phyloP scores from a whole-genome alignment of 2,113 vertebrate species.

The Isichthys henryi region DNA sequence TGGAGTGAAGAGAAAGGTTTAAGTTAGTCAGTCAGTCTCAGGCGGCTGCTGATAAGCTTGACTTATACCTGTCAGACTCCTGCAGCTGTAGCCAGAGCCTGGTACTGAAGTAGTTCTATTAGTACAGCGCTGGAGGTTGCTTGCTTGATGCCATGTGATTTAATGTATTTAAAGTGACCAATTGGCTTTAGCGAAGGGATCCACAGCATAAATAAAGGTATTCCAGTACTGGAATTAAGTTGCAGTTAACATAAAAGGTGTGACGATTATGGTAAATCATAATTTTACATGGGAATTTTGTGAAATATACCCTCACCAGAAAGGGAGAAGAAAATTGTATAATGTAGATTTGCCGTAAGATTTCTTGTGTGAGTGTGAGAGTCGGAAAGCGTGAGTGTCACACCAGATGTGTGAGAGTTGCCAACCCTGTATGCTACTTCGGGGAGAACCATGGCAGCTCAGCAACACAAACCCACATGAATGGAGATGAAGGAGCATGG shows the following conservation, averaged over 20 bases:
- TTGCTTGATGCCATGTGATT: neutral
- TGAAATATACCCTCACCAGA: neutral
- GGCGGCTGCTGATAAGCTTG: neutral
- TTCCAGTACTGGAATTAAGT: neutral
- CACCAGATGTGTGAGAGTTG: neutral
- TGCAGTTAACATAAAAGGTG: neutral
- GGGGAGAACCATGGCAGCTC: neutral
- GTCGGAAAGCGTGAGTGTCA: neutral
- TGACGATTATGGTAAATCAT: neutral
- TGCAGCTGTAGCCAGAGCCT: neutral
- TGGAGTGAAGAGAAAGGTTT: conserved; percentile 1
- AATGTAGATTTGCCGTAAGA: neutral
- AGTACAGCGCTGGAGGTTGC: neutral
- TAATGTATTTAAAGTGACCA: neutral
- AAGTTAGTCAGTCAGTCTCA: neutral
- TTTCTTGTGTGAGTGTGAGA: neutral
- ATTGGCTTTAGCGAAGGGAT: neutral
- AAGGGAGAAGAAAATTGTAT: neutral
- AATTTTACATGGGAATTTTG: neutral
- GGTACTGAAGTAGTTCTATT: neutral
- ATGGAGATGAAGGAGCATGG: neutral
- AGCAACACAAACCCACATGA: neutral
- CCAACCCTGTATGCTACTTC: neutral
- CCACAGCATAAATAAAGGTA: neutral
- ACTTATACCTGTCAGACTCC: neutral